phyloP scores from a whole-genome alignment of 2,888 invertebrate species.

The Caenorhabditis uteleia region DNA sequence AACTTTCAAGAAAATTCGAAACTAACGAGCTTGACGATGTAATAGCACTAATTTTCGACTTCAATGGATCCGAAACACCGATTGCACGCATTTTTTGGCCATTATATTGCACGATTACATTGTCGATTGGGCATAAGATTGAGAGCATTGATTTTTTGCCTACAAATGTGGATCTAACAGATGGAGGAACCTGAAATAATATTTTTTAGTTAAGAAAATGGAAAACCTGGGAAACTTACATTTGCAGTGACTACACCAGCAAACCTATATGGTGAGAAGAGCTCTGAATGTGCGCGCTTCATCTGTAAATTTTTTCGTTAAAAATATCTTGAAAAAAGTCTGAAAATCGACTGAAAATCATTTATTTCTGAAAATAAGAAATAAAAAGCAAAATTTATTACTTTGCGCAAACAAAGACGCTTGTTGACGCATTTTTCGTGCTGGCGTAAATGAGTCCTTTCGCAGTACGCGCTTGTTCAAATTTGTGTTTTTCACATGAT shows the following conservation, averaged over 20 bases:
- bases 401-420: too few relatives aligned
- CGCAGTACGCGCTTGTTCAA: too few relatives aligned
- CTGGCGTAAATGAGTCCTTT: too few relatives aligned
- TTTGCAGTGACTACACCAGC: constrained; percentile 28
- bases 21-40: constrained; percentile 28
- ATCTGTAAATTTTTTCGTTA: constrained; percentile 23
- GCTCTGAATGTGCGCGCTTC: constrained; percentile 41
- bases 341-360: too few relatives aligned
- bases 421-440: too few relatives aligned
- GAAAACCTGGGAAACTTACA: constrained; percentile 8
- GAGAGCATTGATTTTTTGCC: constrained; percentile 30
- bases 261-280: constrained; percentile 40
- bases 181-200: constrained; percentile 14
- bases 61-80: constrained; percentile 36
- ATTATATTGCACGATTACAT: constrained; percentile 43
- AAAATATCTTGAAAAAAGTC: too few relatives aligned
- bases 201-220: not conserved
- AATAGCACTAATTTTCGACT: constrained; percentile 25
- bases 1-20: not conserved
- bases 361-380: too few relatives aligned
- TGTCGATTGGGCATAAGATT: constrained; percentile 42
- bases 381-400: too few relatives aligned
- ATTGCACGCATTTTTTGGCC: constrained; percentile 33
- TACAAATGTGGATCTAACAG: constrained; percentile 20
- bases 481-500: too few relatives aligned